Percentiles rank a stretch among this genome's conserved stretches.
Evolutionary conservation across 2,888 invertebrate genomes (phyloP).

Genomic region (Hyppa rectilinea): DNA sequence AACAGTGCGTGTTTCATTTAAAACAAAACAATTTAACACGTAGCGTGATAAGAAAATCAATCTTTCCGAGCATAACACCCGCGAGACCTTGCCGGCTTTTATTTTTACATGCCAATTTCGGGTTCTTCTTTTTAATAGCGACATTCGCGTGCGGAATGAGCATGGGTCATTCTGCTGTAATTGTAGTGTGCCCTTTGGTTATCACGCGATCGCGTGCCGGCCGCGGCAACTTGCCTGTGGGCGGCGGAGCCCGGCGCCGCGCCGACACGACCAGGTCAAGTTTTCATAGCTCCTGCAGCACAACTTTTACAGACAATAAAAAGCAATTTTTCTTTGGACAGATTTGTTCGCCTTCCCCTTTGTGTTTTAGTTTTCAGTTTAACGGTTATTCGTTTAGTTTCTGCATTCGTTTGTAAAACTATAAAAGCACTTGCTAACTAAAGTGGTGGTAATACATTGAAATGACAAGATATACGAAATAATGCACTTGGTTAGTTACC

Average conservation of each 20-base stretch:
- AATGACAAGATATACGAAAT: constrained; percentile 5
- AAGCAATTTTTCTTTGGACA: constrained; percentile 49
- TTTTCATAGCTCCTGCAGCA: constrained; percentile 50
- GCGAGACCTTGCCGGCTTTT: constrained; percentile 67
- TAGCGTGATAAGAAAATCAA: constrained; percentile 70
- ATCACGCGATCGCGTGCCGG: constrained; percentile 86
- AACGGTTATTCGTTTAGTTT: constrained; percentile 45
- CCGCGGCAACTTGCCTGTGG: constrained; percentile 28
- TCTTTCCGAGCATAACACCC: constrained; percentile 63
- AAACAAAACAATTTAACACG: constrained; percentile 51
- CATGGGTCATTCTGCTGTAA: constrained; percentile 82
- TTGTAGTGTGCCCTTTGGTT: constrained; percentile 81
- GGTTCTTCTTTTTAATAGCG: constrained; percentile 78
- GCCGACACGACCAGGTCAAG: constrained; percentile 59
- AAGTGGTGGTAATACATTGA: constrained; percentile 10
- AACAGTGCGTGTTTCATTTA: constrained; percentile 17
- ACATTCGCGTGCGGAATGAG: constrained; percentile 83
- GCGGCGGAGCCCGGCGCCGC: constrained; percentile 50
- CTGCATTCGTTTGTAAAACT: constrained; percentile 38
- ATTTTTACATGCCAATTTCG: constrained; percentile 72
- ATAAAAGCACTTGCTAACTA: constrained; percentile 36
- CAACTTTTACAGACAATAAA: constrained; percentile 62
- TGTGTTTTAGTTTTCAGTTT: constrained; percentile 51
- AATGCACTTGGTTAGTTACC: not conserved
- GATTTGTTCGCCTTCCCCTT: constrained; percentile 45